These are phyloP conservation scores for Miopithecus talapoin DNA, from an alignment of 2,797 vertebrate species.

Conservation along the genomic window DNA sequence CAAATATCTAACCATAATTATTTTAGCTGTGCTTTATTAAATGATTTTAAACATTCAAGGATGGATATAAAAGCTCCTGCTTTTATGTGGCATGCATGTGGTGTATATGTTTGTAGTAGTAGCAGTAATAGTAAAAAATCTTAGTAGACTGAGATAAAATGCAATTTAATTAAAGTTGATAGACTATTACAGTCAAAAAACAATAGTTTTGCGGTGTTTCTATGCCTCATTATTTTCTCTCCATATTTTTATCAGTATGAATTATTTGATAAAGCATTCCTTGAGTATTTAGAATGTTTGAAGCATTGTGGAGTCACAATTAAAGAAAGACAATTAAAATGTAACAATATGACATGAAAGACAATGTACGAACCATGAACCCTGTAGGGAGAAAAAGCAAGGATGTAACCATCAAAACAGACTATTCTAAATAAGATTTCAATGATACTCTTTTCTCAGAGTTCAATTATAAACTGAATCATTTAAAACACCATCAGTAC, in stretches of 20 bases:
- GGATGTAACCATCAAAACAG: neutral
- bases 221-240: neutral
- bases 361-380: neutral
- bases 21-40: neutral
- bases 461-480: fast-evolving
- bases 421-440: neutral
- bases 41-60: neutral
- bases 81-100: neutral
- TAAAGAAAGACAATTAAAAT: neutral
- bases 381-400: neutral
- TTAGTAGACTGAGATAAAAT: neutral
- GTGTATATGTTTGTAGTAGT: neutral
- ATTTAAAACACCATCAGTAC: neutral
- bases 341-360: neutral
- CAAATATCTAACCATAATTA: no score
- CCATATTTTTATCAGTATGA: neutral
- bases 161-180: neutral
- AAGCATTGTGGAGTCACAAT: neutral
- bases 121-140: neutral
- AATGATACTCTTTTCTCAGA: neutral
- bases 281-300: neutral
- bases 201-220: neutral
- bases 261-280: neutral
- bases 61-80: neutral
- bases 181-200: neutral